phyloP scores from a whole-genome alignment of 1,140 invertebrate genomes.

The Euura saliciscinereae region DNA sequence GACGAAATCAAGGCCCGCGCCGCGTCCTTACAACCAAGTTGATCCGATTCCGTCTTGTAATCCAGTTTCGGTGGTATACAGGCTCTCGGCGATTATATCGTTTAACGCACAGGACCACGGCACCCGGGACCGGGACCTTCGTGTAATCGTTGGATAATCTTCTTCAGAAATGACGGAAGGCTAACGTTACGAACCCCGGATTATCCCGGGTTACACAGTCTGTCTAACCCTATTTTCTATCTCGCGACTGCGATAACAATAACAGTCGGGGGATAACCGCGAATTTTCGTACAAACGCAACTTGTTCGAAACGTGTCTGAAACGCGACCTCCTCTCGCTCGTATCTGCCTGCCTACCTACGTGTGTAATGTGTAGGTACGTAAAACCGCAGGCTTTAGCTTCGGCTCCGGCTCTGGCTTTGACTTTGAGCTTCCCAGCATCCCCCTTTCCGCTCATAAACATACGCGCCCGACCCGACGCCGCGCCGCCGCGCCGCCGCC shows the following conservation, averaged over 20 bases:
- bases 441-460: background rate
- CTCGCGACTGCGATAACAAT: too few species aligned
- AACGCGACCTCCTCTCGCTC: too few species aligned
- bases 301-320: too few species aligned
- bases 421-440: background rate
- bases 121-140: background rate
- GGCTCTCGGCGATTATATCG: background rate
- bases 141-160: constrained; percentile 1
- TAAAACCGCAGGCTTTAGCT: background rate
- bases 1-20: background rate
- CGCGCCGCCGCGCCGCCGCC: too few species aligned
- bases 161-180: background rate
- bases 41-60: background rate
- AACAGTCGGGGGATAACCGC: too few species aligned
- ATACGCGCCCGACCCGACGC: background rate
- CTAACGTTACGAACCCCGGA: background rate
- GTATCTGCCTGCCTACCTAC: too few species aligned
- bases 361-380: too few species aligned
- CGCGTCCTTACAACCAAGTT: background rate
- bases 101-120: background rate
- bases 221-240: too few species aligned
- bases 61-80: background rate
- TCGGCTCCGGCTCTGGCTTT: background rate
- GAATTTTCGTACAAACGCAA: too few species aligned
- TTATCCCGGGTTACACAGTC: background rate